phyloP scores from a whole-genome alignment of 53 echinoderm and acorn worm species.

The Antedon mediterranea region DNA sequence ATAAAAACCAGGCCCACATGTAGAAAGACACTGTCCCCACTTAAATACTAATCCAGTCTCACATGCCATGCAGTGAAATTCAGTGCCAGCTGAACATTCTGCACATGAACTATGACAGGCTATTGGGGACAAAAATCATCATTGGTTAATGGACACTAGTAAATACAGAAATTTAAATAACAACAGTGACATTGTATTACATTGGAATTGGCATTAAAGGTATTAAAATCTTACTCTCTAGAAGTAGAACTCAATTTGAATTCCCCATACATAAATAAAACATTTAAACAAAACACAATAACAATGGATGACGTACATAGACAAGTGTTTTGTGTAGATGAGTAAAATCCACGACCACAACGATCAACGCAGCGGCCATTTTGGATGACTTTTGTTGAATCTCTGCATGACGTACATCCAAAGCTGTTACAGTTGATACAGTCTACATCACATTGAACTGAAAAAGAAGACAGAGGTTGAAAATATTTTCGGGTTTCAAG shows the following conservation, averaged over 20 bases:
- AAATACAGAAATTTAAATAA: no score
- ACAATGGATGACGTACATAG: conserved; percentile 43
- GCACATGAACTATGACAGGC: conserved; percentile 81
- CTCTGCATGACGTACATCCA: conserved; percentile 67
- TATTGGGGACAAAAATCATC: conserved; percentile 5
- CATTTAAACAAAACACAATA: no score
- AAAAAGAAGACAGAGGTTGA: neutral
- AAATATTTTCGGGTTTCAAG: no score
- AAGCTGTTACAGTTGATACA: conserved; percentile 58
- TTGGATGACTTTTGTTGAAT: conserved; percentile 40
- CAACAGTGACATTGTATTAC: no score
- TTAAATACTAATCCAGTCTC: conserved; percentile 31
- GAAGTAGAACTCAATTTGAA: no score
- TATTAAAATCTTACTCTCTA: no score
- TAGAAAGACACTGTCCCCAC: conserved; percentile 69
- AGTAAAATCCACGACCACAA: conserved; percentile 55
- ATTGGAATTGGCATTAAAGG: no score
- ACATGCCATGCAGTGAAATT: conserved; percentile 82
- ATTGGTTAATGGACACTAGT: no score
- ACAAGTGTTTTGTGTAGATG: conserved; percentile 41
- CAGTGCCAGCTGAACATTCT: conserved; percentile 79
- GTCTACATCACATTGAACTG: conserved; percentile 70
- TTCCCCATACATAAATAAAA: no score
- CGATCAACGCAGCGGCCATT: conserved; percentile 59
- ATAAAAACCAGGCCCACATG: conserved; percentile 80